Evolutionary conservation across 1,140 invertebrate genomes (phyloP).

Genomic region (Lucilia cuprina): DNA sequence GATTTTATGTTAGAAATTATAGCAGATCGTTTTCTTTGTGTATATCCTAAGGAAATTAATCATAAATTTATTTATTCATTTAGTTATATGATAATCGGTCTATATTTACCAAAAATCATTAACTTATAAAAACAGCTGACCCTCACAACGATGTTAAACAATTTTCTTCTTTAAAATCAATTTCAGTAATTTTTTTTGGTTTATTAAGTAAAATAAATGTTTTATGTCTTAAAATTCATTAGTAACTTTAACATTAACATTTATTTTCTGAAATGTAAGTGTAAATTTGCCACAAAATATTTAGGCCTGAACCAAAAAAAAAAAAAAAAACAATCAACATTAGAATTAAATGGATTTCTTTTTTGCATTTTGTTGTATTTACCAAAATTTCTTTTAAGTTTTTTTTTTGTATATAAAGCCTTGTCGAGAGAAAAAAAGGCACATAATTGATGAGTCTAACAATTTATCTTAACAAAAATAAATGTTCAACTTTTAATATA

Average conservation of each 20-base stretch:
- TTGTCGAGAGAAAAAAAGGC: background rate
- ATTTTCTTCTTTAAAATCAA: background rate
- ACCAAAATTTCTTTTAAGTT: background rate
- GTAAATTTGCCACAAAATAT: background rate
- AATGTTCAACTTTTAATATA: constrained; percentile 3
- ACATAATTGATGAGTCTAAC: constrained; percentile 11
- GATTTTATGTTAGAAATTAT: too few species aligned
- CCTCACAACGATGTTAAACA: background rate
- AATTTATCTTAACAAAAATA: constrained; percentile 16
- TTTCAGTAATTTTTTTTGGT: background rate
- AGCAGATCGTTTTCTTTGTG: too few species aligned
- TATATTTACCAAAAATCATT: too few species aligned
- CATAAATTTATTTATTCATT: too few species aligned
- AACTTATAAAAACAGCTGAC: background rate
- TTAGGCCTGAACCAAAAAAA: background rate
- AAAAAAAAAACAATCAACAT: background rate
- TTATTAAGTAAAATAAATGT: background rate
- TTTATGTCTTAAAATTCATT: background rate
- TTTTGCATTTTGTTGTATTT: background rate
- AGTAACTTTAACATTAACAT: background rate
- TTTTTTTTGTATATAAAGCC: background rate
- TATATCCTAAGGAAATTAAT: too few species aligned
- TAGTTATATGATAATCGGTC: too few species aligned
- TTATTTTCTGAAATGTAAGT: background rate
- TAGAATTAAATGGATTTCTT: background rate